Percentiles rank a stretch among this genome's conserved stretches.
phyloP scores from a whole-genome alignment of 2,113 vertebrate genomes.

The Apodemus speciosus region DNA sequence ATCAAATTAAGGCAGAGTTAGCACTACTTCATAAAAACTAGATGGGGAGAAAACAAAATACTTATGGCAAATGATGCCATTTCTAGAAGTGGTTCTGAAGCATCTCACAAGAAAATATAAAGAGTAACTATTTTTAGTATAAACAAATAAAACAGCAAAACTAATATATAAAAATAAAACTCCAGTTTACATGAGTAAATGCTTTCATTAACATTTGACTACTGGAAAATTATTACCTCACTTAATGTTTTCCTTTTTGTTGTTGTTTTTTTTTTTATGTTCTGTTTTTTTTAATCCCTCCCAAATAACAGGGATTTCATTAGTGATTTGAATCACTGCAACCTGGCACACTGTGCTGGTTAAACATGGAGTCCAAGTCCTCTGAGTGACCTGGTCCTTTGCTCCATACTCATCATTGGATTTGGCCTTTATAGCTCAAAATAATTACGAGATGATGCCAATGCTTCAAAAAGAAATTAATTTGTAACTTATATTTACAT shows the following conservation, averaged over 20 bases:
- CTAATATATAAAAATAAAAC: conserved; percentile 80
- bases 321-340: conserved; percentile 77
- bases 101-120: conserved; percentile 77
- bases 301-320: conserved; percentile 76
- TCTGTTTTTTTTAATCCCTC: not conserved
- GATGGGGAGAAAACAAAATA: conserved; percentile 84
- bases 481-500: conserved; percentile 51
- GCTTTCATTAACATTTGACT: conserved; percentile 85
- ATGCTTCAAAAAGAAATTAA: conserved; percentile 45
- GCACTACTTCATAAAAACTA: conserved; percentile 85
- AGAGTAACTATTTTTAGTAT: conserved; percentile 74
- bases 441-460: conserved; percentile 51
- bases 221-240: conserved; percentile 81
- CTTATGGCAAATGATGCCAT: conserved; percentile 81
- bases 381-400: conserved; percentile 6
- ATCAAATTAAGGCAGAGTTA: conserved; percentile 88
- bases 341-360: conserved; percentile 45
- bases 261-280: no score
- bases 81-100: conserved; percentile 77
- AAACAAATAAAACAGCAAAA: conserved; percentile 79
- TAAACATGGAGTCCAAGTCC: conserved; percentile 1
- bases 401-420: not conserved
- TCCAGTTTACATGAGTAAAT: conserved; percentile 83
- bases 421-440: conserved; percentile 51
- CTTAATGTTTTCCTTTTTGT: conserved; percentile 59